phyloP scores from a whole-genome alignment of 2,113 vertebrate species.

The Heterocephalus glaber region DNA sequence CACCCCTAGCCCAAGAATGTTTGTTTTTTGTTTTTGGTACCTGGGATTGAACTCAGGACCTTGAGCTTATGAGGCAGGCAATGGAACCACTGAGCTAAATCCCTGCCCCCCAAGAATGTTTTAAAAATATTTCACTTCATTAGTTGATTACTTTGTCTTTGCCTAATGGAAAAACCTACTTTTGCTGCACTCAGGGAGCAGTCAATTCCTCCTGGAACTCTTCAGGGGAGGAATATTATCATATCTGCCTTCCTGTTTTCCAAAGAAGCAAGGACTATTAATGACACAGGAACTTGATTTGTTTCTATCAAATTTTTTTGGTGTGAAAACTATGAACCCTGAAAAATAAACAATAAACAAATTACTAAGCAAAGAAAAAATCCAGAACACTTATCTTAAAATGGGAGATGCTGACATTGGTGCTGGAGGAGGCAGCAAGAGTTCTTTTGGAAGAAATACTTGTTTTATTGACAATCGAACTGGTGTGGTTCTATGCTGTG shows the following conservation, averaged over 20 bases:
- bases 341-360: neutral
- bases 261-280: neutral
- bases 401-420: neutral
- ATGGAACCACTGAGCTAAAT: too few species aligned
- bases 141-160: neutral
- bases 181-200: neutral
- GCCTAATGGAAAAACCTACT: neutral
- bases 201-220: neutral
- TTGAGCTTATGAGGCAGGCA: too few species aligned
- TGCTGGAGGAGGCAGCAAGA: neutral
- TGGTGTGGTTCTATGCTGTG: rapidly evolving
- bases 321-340: neutral
- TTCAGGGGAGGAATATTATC: neutral
- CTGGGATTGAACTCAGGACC: too few species aligned
- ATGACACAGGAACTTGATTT: neutral
- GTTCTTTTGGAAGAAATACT: neutral
- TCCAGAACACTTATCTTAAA: neutral
- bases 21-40: too few species aligned
- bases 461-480: neutral
- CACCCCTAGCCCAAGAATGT: neutral
- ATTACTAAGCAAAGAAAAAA: neutral
- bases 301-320: neutral
- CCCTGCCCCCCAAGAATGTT: neutral
- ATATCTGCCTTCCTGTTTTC: neutral
- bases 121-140: neutral